phyloP scores from a whole-genome alignment of 2,797 vertebrate species.

The Saxicola maurus region DNA sequence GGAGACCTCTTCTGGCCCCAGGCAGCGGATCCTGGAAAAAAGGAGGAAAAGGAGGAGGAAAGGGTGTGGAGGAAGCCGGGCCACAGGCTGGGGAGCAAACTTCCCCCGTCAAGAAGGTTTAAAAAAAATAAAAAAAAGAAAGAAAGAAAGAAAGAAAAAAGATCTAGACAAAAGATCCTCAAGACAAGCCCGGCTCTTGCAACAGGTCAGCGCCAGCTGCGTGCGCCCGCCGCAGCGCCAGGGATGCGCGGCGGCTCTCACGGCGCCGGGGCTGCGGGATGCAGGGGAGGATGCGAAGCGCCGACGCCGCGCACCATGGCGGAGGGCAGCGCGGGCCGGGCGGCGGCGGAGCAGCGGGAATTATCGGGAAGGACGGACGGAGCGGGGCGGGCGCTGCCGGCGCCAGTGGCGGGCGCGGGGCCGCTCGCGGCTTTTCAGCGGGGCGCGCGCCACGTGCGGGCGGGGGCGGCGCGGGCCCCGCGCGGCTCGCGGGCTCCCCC shows the following conservation, averaged over 20 bases:
- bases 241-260: neutral
- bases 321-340: neutral
- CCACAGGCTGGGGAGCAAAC: neutral
- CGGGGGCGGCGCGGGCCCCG: neutral
- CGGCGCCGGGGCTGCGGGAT: neutral
- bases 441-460: slow-evolving; percentile 3
- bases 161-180: neutral
- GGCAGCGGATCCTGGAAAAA: neutral
- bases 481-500: neutral
- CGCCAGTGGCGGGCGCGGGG: neutral
- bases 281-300: neutral
- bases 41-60: neutral
- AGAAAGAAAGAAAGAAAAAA: accelerated
- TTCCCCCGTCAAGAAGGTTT: neutral
- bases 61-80: slow-evolving; percentile 11
- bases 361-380: neutral
- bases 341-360: neutral
- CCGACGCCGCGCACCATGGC: neutral
- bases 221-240: neutral
- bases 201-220: neutral
- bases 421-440: slow-evolving; percentile 16
- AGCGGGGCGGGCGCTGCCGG: neutral
- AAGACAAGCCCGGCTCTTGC: neutral
- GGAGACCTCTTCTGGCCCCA: neutral
- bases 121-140: too few relatives aligned